Evolutionary conservation across 1,140 invertebrate genomes (phyloP).

Genomic region (Pseudoatta argentina): DNA sequence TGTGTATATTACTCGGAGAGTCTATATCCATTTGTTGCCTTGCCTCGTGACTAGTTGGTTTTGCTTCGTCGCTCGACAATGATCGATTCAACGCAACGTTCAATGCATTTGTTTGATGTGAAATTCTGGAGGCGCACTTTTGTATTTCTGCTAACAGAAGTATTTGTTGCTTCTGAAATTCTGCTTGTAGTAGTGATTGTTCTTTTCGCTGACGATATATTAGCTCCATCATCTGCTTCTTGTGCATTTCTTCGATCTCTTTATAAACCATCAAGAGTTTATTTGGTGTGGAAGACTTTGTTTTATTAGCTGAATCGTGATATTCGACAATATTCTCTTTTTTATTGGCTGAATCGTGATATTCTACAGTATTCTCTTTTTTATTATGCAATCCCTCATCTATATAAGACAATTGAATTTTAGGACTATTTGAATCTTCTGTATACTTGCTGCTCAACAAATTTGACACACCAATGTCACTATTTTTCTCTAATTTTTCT

Average conservation of each 20-base stretch:
- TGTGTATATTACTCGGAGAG: background rate
- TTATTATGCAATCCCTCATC: conserved; percentile 78
- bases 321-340: conserved; percentile 29
- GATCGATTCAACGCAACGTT: background rate
- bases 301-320: conserved; percentile 31
- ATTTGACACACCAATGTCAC: conserved; percentile 68
- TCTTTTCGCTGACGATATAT: conserved; percentile 88
- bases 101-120: background rate
- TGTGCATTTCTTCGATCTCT: conserved; percentile 88
- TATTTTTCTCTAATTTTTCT: conserved; percentile 60
- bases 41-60: background rate
- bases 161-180: conserved; percentile 88
- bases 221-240: conserved; percentile 87
- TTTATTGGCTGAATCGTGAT: conserved; percentile 70
- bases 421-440: conserved; percentile 61
- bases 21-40: conserved; percentile 10
- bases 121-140: conserved; percentile 82
- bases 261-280: conserved; percentile 84
- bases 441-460: conserved; percentile 74
- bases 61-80: background rate
- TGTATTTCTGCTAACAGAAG: conserved; percentile 87
- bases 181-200: conserved; percentile 87
- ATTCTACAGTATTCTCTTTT: conserved; percentile 36
- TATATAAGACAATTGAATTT: conserved; percentile 34
- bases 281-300: conserved; percentile 78